Evolutionary conservation across 2,113 vertebrate genomes (phyloP), one percentile per base, ranked within the genome.

Genomic region (Synodontis membranacea): DNA sequence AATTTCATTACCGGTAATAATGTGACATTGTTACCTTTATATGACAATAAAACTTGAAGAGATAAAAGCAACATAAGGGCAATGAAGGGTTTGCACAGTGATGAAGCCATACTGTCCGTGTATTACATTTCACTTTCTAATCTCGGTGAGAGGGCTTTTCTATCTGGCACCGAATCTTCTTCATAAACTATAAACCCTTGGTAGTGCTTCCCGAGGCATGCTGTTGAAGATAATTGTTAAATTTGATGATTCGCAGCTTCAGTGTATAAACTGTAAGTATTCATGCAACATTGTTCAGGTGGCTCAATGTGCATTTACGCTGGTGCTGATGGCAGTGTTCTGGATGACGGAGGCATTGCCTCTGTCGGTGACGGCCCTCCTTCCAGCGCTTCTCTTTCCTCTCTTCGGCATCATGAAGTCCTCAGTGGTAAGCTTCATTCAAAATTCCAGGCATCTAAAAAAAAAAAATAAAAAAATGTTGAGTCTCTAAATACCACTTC

Each of bases 271-370:
- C 3, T 86, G 25, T 66, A n/a, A 56, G 85, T 74, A 17, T 42
- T 76, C 0, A 21, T 86, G 34, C 74, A 17, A n/a, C 75, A 88
- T 91, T 37, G 91, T 93, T 42, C 76, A 98, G 97, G 96, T 96
- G 94, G 95, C 96, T 92, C 91, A 96, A 95, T 98, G 97, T 93
- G 96, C 96, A 1, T 98, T 97, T 76, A 94, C 91, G 0, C 88
- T 98, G 84, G 93, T 97, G 23, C 89, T 97, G n/a, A 93, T 99
- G 86, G 96, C 95, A 4, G 88, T 94, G 12, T 96, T 96, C 94
- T 99, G 97, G 97, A 92, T 97, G 48, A 97, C 96, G 0, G 97
- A 98, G 92, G 94, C 95, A 56, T 88, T 98, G 86, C 97, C 97
- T 2, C 92, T 98, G 89, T 94, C 95, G 37, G 91, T 97, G 60